Percentiles rank a stretch among this genome's conserved stretches.
phyloP scores from a whole-genome alignment of 1,140 invertebrate species.

The Heliconius melpomene region DNA sequence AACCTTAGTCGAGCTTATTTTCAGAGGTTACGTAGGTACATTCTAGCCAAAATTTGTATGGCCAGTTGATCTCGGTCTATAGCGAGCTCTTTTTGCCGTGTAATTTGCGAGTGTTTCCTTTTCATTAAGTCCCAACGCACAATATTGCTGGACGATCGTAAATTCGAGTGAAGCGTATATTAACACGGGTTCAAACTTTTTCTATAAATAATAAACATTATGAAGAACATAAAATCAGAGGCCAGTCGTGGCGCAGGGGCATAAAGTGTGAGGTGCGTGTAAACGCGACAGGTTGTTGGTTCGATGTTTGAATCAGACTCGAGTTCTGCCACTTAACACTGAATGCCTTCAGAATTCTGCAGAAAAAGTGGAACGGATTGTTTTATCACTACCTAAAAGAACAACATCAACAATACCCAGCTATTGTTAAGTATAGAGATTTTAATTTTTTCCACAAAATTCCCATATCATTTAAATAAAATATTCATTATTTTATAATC shows the following conservation, averaged over 20 bases:
- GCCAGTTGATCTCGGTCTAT: slow-evolving; percentile 17
- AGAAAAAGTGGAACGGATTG: no score
- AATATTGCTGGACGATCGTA: slow-evolving; percentile 54
- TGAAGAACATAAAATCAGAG: not conserved
- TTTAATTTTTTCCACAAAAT: not conserved
- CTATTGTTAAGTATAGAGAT: not conserved
- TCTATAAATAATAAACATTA: slow-evolving; percentile 29
- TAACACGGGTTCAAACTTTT: slow-evolving; percentile 10
- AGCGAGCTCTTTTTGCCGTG: slow-evolving; percentile 24
- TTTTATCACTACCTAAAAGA: not conserved
- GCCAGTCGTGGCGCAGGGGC: no score
- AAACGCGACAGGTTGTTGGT: no score
- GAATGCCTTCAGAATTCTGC: no score
- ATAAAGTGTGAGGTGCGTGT: no score
- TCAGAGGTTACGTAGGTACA: not conserved
- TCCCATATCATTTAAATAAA: no score
- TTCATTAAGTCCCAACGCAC: slow-evolving; percentile 69
- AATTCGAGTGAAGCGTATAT: slow-evolving; percentile 32
- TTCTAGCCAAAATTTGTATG: not conserved
- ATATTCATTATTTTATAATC: no score
- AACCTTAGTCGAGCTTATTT: not conserved
- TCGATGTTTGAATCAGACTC: no score
- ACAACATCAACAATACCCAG: slow-evolving; percentile 2
- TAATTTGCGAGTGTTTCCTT: slow-evolving; percentile 57
- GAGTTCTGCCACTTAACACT: no score